These are phyloP conservation scores for Podarcis raffonei DNA, from an alignment of 2,113 vertebrate species.

Conservation along the genomic window DNA sequence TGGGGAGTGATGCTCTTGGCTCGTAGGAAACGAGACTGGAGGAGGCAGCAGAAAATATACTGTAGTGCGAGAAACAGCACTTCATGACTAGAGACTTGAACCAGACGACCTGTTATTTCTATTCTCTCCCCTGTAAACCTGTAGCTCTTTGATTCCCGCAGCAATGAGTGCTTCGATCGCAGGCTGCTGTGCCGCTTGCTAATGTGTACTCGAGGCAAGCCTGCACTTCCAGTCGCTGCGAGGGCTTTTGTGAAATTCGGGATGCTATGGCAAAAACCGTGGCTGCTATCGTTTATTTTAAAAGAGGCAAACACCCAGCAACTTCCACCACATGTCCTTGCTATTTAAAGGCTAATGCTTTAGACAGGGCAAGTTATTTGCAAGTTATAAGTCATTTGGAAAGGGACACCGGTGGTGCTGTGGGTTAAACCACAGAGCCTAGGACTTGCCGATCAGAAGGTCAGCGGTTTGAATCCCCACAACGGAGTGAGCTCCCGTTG, in stretches of 20 bases:
- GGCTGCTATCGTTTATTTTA: neutral
- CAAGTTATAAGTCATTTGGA: neutral
- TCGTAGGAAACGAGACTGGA: slow-evolving; percentile 29
- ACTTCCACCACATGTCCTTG: neutral
- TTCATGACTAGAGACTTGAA: neutral
- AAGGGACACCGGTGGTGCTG: no score
- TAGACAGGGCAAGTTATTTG: neutral
- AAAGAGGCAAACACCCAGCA: neutral
- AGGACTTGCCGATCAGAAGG: no score
- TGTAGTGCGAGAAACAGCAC: neutral
- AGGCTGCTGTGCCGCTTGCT: neutral
- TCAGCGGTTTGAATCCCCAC: no score
- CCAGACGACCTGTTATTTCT: slow-evolving; percentile 34
- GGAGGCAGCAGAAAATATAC: slow-evolving; percentile 34
- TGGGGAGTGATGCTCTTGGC: slow-evolving; percentile 27
- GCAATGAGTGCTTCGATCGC: neutral
- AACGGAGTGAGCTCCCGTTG: no score
- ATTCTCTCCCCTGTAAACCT: slow-evolving; percentile 31
- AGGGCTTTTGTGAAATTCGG: neutral
- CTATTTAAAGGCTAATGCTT: neutral
- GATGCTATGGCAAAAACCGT: neutral
- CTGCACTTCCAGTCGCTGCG: neutral
- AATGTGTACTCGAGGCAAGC: neutral
- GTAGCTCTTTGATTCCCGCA: slow-evolving; percentile 31
- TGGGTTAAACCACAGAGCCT: no score